Percentiles rank a stretch among this genome's conserved stretches.
These are phyloP conservation scores for Stenoptilia bipunctidactyla DNA, from an alignment of 2,888 invertebrate species.

Conservation along the genomic window DNA sequence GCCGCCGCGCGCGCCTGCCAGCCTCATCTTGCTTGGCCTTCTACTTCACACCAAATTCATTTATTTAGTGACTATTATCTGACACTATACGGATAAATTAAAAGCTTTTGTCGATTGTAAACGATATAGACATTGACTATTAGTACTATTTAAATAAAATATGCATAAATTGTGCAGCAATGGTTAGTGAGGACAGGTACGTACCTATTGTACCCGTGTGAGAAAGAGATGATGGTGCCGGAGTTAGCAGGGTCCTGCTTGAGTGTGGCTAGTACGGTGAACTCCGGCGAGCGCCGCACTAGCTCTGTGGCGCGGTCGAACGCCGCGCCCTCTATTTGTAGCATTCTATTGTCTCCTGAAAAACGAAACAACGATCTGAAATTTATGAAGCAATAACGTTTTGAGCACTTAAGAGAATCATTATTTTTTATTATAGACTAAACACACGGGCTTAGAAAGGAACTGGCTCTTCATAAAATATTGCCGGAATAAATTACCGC, in stretches of 20 bases:
- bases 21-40: constrained; percentile 33
- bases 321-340: constrained; percentile 77
- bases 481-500: too few species aligned
- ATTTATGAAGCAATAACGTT: too few species aligned
- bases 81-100: too few species aligned
- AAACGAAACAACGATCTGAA: constrained; percentile 6
- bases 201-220: constrained; percentile 83
- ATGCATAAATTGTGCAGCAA: background rate
- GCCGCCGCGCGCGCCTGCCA: constrained; percentile 20
- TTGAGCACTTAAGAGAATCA: too few species aligned
- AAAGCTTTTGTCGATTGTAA: too few species aligned
- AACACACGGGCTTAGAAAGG: too few species aligned
- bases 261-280: constrained; percentile 83
- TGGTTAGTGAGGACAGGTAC: background rate
- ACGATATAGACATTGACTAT: too few species aligned
- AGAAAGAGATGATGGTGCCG: constrained; percentile 86
- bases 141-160: constrained; percentile 2
- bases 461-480: too few species aligned
- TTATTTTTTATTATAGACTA: too few species aligned
- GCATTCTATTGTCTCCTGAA: constrained; percentile 79
- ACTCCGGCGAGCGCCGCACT: constrained; percentile 80
- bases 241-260: constrained; percentile 86
- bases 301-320: constrained; percentile 78
- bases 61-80: too few species aligned
- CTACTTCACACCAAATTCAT: constrained; percentile 42